Evolutionary conservation across 2,797 vertebrate species (phyloP).

Genomic region (Meriones psammophilus): DNA sequence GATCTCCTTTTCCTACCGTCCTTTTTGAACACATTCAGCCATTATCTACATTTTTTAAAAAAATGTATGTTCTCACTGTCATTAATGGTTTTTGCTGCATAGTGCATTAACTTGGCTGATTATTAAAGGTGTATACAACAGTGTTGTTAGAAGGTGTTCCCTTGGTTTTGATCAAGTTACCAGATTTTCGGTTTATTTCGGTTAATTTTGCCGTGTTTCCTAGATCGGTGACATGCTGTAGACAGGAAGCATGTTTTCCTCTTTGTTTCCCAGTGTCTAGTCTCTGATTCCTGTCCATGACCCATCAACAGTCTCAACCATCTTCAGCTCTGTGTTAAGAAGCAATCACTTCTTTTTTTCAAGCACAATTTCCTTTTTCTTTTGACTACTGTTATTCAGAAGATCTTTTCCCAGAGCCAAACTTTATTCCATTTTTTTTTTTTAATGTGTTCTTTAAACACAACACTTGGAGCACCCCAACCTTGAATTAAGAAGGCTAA

Average conservation of each 20-base stretch:
- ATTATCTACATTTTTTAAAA: not conserved
- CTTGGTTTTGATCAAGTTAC: not conserved
- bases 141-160: not conserved
- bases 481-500: not conserved
- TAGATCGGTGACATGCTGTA: not conserved
- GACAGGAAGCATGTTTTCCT: constrained; percentile 32
- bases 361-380: not conserved
- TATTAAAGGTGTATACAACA: not conserved
- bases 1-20: not conserved
- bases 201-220: not conserved
- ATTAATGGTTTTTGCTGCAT: not conserved
- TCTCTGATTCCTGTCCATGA: not conserved
- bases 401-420: not conserved
- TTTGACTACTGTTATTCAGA: not conserved
- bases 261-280: constrained; percentile 3
- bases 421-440: constrained; percentile 2
- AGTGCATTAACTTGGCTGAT: not conserved
- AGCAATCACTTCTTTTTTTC: not conserved
- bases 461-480: not conserved
- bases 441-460: not conserved
- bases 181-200: not conserved
- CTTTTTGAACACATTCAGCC: not conserved
- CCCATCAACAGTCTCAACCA: not conserved
- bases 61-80: not conserved
- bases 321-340: not conserved